These are phyloP conservation scores for Adrianichthys oophorus DNA, from an alignment of 2,797 vertebrate species.

Conservation along the genomic window DNA sequence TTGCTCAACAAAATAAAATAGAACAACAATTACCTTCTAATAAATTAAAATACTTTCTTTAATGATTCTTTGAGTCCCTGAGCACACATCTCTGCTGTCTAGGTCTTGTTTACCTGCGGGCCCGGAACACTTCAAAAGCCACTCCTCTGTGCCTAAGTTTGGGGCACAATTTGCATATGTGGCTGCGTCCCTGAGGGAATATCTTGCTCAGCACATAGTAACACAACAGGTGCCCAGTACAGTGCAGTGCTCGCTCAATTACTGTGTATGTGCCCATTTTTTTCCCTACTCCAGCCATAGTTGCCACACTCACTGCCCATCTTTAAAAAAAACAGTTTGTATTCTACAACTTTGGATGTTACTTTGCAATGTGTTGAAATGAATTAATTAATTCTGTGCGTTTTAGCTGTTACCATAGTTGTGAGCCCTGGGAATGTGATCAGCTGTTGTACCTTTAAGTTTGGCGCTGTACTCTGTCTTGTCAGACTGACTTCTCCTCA, in stretches of 20 bases:
- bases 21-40: too few species aligned
- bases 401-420: conserved; percentile 67
- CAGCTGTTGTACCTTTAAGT: conserved; percentile 88
- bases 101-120: conserved; percentile 63
- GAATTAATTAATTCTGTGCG: conserved; percentile 10
- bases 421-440: conserved; percentile 55
- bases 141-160: conserved; percentile 67
- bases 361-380: conserved; percentile 5
- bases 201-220: conserved; percentile 71
- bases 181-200: conserved; percentile 79
- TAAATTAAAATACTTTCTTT: neutral
- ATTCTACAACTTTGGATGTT: conserved; percentile 1
- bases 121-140: conserved; percentile 53
- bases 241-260: conserved; percentile 1
- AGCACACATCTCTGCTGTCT: neutral
- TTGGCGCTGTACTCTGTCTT: conserved; percentile 95
- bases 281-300: neutral
- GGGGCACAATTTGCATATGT: conserved; percentile 81
- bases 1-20: too few species aligned
- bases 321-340: neutral
- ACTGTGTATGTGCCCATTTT: conserved; percentile 1
- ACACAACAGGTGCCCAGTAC: conserved; percentile 78
- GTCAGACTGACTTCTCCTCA: conserved; percentile 95
- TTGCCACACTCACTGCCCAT: conserved; percentile 8
- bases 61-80: neutral